phyloP scores from a whole-genome alignment of 2,888 invertebrate species.

The Ferrisia virgata region DNA sequence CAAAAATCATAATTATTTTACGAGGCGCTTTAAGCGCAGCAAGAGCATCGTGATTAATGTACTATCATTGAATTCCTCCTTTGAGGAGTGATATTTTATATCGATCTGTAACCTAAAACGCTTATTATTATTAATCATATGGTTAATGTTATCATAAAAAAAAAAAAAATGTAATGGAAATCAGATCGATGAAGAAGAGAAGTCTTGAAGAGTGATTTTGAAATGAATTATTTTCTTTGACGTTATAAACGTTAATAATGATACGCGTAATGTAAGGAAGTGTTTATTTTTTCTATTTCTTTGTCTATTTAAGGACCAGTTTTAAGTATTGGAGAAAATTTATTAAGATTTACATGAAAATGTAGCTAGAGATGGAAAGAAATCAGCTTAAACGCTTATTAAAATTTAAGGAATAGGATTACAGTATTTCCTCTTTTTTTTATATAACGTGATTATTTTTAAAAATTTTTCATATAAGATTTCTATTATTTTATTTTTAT shows the following conservation, averaged over 20 bases:
- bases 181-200: neutral
- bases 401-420: slow-evolving; percentile 7
- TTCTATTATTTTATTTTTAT: too few relatives aligned
- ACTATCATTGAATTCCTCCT: slow-evolving; percentile 33
- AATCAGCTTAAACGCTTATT: slow-evolving; percentile 36
- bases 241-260: slow-evolving; percentile 10
- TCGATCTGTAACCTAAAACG: slow-evolving; percentile 27
- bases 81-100: slow-evolving; percentile 44
- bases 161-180: neutral
- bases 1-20: neutral
- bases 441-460: neutral
- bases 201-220: slow-evolving; percentile 18
- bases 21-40: neutral
- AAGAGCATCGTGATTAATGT: slow-evolving; percentile 18
- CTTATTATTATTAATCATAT: slow-evolving; percentile 18
- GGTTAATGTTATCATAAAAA: neutral
- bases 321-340: slow-evolving; percentile 9
- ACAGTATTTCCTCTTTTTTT: neutral
- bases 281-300: neutral
- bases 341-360: neutral
- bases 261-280: neutral
- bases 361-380: slow-evolving; percentile 19
- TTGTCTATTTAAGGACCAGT: neutral
- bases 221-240: slow-evolving; percentile 8
- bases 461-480: neutral